phyloP scores from a whole-genome alignment of 1,140 invertebrate genomes.

The Drosophila ironensis region DNA sequence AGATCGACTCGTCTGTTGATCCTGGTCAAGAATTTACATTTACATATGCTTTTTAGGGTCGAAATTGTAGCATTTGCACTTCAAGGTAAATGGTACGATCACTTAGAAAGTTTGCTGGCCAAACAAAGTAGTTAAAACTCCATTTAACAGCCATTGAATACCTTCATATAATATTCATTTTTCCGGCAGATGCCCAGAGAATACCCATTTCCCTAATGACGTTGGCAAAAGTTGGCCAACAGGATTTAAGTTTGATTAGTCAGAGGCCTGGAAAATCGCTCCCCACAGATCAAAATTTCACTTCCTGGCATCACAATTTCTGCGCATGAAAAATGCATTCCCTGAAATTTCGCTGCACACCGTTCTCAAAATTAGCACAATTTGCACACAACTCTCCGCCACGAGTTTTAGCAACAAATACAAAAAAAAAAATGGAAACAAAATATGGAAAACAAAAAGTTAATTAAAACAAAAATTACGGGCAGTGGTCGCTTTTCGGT shows the following conservation, averaged over 20 bases:
- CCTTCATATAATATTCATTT: no score
- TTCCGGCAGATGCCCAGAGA: no score
- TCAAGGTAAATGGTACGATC: no score
- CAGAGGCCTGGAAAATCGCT: not conserved
- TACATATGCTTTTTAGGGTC: no score
- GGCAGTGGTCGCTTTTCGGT: conserved; percentile 28
- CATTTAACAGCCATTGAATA: no score
- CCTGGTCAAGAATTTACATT: no score
- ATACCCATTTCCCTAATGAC: not conserved
- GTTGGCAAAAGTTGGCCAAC: not conserved
- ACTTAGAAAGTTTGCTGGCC: no score
- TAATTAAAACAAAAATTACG: conserved; percentile 69
- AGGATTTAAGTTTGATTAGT: not conserved
- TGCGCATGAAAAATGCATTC: conserved; percentile 22
- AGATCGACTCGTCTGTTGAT: no score
- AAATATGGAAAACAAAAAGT: conserved; percentile 37
- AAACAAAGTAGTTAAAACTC: no score
- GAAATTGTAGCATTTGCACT: no score
- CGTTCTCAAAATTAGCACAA: conserved; percentile 43
- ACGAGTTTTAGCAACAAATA: conserved; percentile 27
- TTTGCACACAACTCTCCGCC: conserved; percentile 33
- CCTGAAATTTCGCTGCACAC: conserved; percentile 10
- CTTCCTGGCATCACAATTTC: not conserved
- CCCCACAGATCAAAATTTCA: not conserved
- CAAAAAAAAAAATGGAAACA: not conserved